Base-by-base conservation (phyloP, 2,888 invertebrate species). In the Gymnosoma rotundatum region DNA sequence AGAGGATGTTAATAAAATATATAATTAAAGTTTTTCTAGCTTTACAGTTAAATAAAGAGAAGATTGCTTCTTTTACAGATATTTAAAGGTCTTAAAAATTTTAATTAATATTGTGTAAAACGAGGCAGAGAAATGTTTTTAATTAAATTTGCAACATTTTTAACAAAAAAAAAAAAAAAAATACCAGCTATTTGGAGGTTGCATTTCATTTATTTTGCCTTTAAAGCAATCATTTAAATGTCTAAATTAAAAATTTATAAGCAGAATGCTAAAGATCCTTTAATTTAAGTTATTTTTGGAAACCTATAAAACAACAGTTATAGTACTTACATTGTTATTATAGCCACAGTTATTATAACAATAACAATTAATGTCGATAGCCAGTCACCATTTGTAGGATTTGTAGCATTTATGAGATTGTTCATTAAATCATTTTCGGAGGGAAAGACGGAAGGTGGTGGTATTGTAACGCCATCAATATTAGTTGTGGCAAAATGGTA, bases 401-500 rank as follows among this genome's bases (percentile, higher is more conserved):
- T 89, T 87, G 90, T 89, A 83, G 89, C 88, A 89, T 91, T 92
- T 88, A 91, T 90, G 87, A 91, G 88, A 89, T 91, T 91, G 87
- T 92, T 89, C 87, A 90, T 89, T 86, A 91, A 89, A 88, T 92
- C 92, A 85, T 89, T 90, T 86, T 92, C 92, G 60, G 91, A 89
- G 66, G 91, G 91, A 86, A 92, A 91, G 9, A 90, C 89, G 2
- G 90, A 86, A 0, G 92, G 92, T 36, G 92, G 91, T 18, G 91
- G 90, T 76, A 92, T 91, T 50, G 91, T 89, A 36, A 90, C 89
- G 16, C 94, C 94, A 86, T 94, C 94, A 0, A 94, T 89, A 21
- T 93, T 93, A 36, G 93, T 92, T 42, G 94, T 94, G 60, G 93
- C 93, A 88, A 94, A 94, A 88, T 94, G 94, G 88, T 93, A 94